Conservation (phyloP, 2,113 vertebrate genomes). For the Mus musculus region GRCm39 chr2:138976501-138977000, state of each 20-base stretch:
- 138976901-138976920: not conserved
- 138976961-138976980: not conserved
- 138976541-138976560: not conserved
- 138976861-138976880: not conserved
- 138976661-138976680: not conserved
- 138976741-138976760: not conserved
- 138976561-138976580: not conserved
- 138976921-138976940: not conserved
- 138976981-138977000: not conserved
- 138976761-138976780: not conserved
- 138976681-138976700: not conserved
- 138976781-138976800: not conserved
- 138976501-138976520: not conserved
- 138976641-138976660: not conserved
- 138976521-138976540: not conserved
- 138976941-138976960: not conserved
- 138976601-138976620: not conserved
- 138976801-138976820: not conserved
- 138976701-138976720: not conserved
- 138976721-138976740: not conserved
- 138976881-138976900: not conserved
- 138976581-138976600: not conserved
- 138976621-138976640: not conserved
- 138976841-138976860: not conserved
- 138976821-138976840: not conserved